A percentile compares a stretch with the other conserved stretches of the same genome.
phyloP scores from a whole-genome alignment of 1,140 invertebrate species.

The Micrasema longulum region DNA sequence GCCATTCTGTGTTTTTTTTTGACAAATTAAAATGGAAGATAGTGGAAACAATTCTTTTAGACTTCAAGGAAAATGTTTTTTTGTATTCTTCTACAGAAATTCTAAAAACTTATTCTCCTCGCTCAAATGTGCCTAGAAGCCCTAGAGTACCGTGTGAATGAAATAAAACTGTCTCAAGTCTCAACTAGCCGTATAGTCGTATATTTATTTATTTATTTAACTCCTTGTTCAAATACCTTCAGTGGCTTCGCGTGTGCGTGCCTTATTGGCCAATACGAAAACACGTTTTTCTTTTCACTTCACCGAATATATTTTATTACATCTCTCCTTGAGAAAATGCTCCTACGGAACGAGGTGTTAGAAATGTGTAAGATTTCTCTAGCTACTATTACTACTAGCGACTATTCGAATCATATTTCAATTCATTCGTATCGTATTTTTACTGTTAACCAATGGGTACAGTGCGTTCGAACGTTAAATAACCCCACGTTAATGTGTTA shows the following conservation, averaged over 20 bases:
- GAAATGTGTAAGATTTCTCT: conserved; percentile 15
- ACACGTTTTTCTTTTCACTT: conserved; percentile 24
- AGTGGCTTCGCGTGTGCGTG: not conserved
- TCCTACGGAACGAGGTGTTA: not conserved
- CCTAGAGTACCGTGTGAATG: too few species aligned
- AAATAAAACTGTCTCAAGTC: too few species aligned
- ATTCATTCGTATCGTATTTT: conserved; percentile 15
- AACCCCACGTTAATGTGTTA: too few species aligned
- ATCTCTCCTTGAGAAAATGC: conserved; percentile 4
- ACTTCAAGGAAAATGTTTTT: too few species aligned
- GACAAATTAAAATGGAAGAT: too few species aligned
- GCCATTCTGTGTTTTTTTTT: too few species aligned
- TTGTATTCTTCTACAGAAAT: too few species aligned
- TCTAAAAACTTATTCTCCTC: too few species aligned
- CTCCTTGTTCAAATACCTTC: not conserved
- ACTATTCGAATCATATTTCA: conserved; percentile 19
- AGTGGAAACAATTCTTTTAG: too few species aligned
- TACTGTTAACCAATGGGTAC: not conserved
- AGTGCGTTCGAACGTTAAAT: not conserved
- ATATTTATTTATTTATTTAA: not conserved
- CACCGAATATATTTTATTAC: conserved; percentile 13
- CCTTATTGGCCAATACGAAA: not conserved
- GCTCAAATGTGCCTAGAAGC: too few species aligned
- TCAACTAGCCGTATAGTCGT: not conserved
- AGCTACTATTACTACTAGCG: not conserved